Percentiles rank a stretch among this genome's conserved stretches.
These are phyloP conservation scores for Phrynosoma platyrhinos DNA, from an alignment of 2,113 vertebrate genomes.

Conservation along the genomic window DNA sequence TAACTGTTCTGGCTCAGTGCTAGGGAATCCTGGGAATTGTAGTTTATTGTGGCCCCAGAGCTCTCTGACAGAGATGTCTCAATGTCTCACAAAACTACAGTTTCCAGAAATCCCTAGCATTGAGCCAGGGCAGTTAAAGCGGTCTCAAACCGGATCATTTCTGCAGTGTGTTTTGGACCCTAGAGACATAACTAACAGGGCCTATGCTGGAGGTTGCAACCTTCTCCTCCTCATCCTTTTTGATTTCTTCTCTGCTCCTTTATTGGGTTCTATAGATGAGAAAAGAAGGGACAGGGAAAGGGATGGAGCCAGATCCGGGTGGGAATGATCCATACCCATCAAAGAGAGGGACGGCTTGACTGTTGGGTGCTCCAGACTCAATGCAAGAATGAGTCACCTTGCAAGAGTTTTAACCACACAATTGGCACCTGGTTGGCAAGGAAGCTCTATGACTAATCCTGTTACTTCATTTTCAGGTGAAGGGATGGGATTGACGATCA, in stretches of 20 bases:
- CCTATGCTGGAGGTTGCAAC: constrained; percentile 35
- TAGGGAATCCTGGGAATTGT: too few species aligned
- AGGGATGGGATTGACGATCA: too few species aligned
- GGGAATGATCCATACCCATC: neutral
- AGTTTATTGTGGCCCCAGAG: too few species aligned
- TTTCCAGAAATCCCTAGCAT: too few species aligned
- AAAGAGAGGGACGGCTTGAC: rapidly evolving
- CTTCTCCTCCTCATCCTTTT: constrained; percentile 43
- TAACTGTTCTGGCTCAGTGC: too few species aligned
- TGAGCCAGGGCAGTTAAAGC: too few species aligned
- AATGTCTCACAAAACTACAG: too few species aligned
- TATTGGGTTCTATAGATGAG: rapidly evolving
- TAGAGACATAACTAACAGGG: constrained; percentile 39
- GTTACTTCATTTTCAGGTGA: neutral
- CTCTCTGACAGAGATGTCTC: too few species aligned
- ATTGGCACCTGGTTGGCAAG: constrained; percentile 32
- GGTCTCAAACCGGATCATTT: too few species aligned
- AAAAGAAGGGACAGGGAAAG: rapidly evolving
- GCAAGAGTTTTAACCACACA: constrained; percentile 25
- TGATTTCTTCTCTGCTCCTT: neutral
- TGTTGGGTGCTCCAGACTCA: rapidly evolving
- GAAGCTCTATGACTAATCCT: constrained; percentile 52
- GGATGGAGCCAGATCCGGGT: rapidly evolving
- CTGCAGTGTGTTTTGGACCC: too few species aligned
- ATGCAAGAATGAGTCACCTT: constrained; percentile 27